These are phyloP conservation scores for Colossoma macropomum DNA, from an alignment of 2,113 vertebrate species.

Conservation along the genomic window DNA sequence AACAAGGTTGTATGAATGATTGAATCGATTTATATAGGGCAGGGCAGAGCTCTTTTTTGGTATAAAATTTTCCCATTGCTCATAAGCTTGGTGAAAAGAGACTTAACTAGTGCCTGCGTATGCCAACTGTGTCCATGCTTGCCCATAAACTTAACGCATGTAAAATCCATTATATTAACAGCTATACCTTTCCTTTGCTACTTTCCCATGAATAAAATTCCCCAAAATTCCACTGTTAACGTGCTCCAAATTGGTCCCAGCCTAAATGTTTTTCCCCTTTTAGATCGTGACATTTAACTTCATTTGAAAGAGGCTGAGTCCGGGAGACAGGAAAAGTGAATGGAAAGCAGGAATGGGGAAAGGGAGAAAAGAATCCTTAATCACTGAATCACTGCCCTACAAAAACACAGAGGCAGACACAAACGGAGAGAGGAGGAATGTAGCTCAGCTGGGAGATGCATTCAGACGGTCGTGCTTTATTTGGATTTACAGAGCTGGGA, in stretches of 20 bases:
- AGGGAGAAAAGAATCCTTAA: conserved; percentile 67
- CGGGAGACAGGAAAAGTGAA: conserved; percentile 63
- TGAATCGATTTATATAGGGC: conserved; percentile 15
- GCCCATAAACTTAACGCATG: conserved; percentile 44
- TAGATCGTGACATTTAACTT: conserved; percentile 62
- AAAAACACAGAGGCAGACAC: conserved; percentile 74
- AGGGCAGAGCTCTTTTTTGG: not conserved
- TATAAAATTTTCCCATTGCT: conserved; percentile 26
- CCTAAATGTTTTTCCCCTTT: conserved; percentile 59
- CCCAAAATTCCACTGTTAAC: conserved; percentile 45
- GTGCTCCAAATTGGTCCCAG: conserved; percentile 13
- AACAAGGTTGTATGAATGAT: not conserved
- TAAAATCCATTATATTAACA: conserved; percentile 51
- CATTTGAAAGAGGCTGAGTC: conserved; percentile 57
- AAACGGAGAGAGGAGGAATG: conserved; percentile 79
- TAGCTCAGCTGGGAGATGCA: conserved; percentile 74
- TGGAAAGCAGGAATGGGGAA: conserved; percentile 53
- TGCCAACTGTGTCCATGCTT: conserved; percentile 39
- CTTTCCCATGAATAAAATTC: conserved; percentile 47
- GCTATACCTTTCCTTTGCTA: conserved; percentile 30
- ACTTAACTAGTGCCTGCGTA: conserved; percentile 30
- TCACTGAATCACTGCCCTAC: conserved; percentile 78
- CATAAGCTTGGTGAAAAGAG: conserved; percentile 28
- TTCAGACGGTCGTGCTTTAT: conserved; percentile 71
- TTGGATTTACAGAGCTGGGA: conserved; percentile 70